Conservation (phyloP, 2,888 invertebrate genomes). For the Dolichopus griseipennis region DNA sequence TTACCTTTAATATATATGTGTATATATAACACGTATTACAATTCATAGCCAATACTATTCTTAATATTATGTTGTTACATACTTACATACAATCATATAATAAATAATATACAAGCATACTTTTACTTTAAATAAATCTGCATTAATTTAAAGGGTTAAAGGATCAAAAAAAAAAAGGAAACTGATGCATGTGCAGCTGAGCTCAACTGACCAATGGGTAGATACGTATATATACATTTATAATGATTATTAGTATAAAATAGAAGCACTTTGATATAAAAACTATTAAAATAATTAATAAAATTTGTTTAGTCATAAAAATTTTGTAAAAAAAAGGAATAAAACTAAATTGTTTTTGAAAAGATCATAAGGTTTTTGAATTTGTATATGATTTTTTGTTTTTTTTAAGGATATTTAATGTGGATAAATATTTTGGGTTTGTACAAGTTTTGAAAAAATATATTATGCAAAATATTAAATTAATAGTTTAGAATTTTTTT, state of each 20-base stretch:
- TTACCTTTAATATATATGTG: neutral
- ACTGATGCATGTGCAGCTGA: neutral
- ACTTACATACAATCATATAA: too few species aligned
- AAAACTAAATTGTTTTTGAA: neutral
- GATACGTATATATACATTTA: neutral
- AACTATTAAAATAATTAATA: neutral
- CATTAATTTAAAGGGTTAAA: neutral
- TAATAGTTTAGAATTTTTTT: too few species aligned
- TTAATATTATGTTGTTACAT: too few species aligned
- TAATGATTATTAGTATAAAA: neutral
- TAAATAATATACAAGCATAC: too few species aligned
- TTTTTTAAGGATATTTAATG: neutral
- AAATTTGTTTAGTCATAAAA: neutral
- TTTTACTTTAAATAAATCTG: too few species aligned
- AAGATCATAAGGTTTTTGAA: neutral
- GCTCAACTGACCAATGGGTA: neutral
- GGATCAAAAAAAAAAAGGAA: neutral
- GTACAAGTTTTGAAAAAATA: neutral
- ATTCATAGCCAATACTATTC: too few species aligned
- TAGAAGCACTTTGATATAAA: neutral
- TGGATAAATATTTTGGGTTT: neutral
- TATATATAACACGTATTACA: too few species aligned
- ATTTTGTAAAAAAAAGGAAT: neutral
- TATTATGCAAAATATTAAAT: too few species aligned
- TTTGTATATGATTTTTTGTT: neutral